These are phyloP conservation scores for Sciaenops ocellatus DNA, from an alignment of 2,797 vertebrate species.

Conservation along the genomic window DNA sequence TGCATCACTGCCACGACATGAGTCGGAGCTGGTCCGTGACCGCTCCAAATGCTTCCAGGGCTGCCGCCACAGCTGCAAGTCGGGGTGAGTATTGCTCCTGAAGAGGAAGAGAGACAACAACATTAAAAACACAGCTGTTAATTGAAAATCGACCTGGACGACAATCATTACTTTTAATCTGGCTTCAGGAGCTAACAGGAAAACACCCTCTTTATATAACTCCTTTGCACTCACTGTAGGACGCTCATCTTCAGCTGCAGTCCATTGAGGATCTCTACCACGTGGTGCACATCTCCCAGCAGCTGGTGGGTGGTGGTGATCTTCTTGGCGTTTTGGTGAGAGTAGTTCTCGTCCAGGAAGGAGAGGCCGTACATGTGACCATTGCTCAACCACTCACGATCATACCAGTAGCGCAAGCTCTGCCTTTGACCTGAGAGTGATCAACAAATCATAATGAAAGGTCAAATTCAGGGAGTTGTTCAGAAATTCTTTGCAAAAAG, in stretches of 20 bases:
- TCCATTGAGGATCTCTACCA: slow-evolving; percentile 93
- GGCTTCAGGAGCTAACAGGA: neutral
- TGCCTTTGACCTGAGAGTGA: slow-evolving; percentile 90
- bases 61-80: slow-evolving; percentile 94
- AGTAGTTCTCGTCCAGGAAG: slow-evolving; percentile 96
- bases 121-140: neutral
- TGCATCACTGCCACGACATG: slow-evolving; percentile 59
- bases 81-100: slow-evolving; percentile 93
- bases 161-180: neutral
- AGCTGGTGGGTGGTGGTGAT: slow-evolving; percentile 96
- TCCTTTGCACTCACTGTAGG: slow-evolving; percentile 89
- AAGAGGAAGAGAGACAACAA: neutral
- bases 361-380: slow-evolving; percentile 96
- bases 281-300: slow-evolving; percentile 94
- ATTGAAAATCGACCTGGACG: neutral
- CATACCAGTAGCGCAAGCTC: slow-evolving; percentile 96
- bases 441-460: neutral
- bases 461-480: neutral
- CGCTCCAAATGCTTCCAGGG: slow-evolving; percentile 93
- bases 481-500: neutral
- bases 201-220: neutral
- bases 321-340: slow-evolving; percentile 96
- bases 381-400: slow-evolving; percentile 94
- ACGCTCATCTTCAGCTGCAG: slow-evolving; percentile 97
- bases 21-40: slow-evolving; percentile 78